phyloP scores from a whole-genome alignment of 2,888 invertebrate genomes.

The Priocnemis perturbator region DNA sequence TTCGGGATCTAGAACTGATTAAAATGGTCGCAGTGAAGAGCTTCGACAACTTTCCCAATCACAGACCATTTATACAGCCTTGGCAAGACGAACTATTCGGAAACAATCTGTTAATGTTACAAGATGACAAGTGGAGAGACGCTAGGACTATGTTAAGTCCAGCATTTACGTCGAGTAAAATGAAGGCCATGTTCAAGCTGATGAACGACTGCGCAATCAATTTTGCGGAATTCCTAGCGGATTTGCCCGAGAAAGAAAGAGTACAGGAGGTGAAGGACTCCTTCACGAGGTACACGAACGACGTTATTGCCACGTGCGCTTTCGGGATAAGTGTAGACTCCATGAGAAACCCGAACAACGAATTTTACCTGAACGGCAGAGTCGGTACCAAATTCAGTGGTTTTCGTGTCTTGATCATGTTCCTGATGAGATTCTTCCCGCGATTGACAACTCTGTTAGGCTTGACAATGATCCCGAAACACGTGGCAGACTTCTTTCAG shows the following conservation, averaged over 20 bases:
- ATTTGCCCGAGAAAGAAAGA: constrained; percentile 17
- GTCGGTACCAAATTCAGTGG: constrained; percentile 40
- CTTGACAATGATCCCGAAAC: constrained; percentile 27
- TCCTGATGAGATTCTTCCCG: constrained; percentile 39
- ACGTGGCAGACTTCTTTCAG: constrained; percentile 26
- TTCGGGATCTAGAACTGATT: constrained; percentile 55
- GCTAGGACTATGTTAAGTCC: constrained; percentile 77
- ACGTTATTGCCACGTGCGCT: constrained; percentile 65
- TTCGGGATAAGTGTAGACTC: constrained; percentile 66
- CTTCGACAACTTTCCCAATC: constrained; percentile 48
- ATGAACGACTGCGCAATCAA: constrained; percentile 70
- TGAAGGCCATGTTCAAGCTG: constrained; percentile 77
- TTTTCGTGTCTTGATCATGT: constrained; percentile 23
- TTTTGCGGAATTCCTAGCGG: constrained; percentile 54
- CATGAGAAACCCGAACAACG: constrained; percentile 60
- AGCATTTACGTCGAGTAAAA: constrained; percentile 78
- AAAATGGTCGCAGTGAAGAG: constrained; percentile 46
- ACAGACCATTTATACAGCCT: constrained; percentile 17
- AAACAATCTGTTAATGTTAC: constrained; percentile 50
- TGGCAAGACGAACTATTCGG: constrained; percentile 46
- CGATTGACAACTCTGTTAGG: constrained; percentile 23
- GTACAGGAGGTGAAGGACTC: constrained; percentile 65
- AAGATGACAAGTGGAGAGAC: constrained; percentile 76
- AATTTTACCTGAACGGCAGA: constrained; percentile 60
- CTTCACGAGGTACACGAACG: constrained; percentile 61